phyloP scores from a whole-genome alignment of 2,113 vertebrate genomes.

The Anolis carolinensis region DNA sequence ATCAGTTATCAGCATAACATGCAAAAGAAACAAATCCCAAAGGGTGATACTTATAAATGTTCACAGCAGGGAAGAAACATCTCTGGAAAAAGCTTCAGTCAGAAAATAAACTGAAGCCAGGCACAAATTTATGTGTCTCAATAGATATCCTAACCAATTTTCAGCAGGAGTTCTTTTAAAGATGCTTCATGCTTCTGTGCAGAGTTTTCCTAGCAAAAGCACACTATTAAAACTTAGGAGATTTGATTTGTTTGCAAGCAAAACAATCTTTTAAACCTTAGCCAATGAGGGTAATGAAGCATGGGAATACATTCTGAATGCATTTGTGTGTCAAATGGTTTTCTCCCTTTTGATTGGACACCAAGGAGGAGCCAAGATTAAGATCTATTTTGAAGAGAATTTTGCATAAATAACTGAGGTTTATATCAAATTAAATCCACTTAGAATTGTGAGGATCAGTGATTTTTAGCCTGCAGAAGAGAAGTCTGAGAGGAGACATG shows the following conservation, averaged over 20 bases:
- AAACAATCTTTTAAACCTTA: neutral
- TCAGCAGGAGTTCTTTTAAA: slow-evolving; percentile 31
- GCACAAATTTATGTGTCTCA: slow-evolving; percentile 45
- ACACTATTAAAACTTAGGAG: neutral
- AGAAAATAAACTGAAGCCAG: slow-evolving; percentile 63
- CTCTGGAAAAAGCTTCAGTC: slow-evolving; percentile 64
- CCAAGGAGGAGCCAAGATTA: no score
- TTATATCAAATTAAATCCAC: neutral
- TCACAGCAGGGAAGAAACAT: slow-evolving; percentile 60
- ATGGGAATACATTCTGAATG: neutral
- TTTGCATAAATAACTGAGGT: neutral
- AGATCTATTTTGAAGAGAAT: neutral
- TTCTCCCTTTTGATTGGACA: neutral
- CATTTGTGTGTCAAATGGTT: neutral
- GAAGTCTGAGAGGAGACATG: no score
- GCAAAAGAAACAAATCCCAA: slow-evolving; percentile 67
- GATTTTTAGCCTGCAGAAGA: no score
- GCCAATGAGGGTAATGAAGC: neutral
- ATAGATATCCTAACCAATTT: slow-evolving; percentile 51
- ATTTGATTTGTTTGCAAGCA: neutral
- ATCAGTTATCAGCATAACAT: slow-evolving; percentile 55
- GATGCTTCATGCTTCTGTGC: slow-evolving; percentile 1
- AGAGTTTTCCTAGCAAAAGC: slow-evolving; percentile 32
- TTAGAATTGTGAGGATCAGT: neutral
- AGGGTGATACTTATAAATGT: slow-evolving; percentile 63